A percentile compares a stretch with the other conserved stretches of the same genome.
Conservation (phyloP, 2,113 vertebrate species). For the Protomyctophum bolini region DNA sequence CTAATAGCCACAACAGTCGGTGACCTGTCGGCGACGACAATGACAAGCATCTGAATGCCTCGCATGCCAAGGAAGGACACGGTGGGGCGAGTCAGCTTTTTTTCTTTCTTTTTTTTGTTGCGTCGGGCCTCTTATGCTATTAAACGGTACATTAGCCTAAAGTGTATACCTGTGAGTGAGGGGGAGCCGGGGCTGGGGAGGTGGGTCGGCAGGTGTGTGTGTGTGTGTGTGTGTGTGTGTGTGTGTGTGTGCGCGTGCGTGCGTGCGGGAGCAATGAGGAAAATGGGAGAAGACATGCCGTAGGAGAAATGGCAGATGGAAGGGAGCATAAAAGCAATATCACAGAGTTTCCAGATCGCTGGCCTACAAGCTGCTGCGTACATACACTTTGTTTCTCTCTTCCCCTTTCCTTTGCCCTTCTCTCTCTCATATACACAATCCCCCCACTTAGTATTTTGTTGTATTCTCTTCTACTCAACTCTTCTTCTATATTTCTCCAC, state of each 20-base stretch:
- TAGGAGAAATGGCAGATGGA: slow-evolving; percentile 57
- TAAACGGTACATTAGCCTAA: slow-evolving; percentile 64
- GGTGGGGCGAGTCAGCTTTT: slow-evolving; percentile 49
- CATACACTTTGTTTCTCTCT: slow-evolving; percentile 55
- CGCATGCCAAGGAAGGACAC: slow-evolving; percentile 40
- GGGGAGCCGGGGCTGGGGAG: not conserved
- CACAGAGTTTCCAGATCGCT: slow-evolving; percentile 64
- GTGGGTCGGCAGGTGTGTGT: no score
- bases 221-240: no score
- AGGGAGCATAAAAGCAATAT: slow-evolving; percentile 64
- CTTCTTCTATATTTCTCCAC: not conserved
- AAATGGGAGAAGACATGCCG: slow-evolving; percentile 25
- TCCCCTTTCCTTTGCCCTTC: slow-evolving; percentile 22
- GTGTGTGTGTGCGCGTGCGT: no score
- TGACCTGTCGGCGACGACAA: slow-evolving; percentile 17
- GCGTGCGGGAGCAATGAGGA: slow-evolving; percentile 18
- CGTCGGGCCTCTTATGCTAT: slow-evolving; percentile 48
- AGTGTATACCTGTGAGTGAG: not conserved
- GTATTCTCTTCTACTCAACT: slow-evolving; percentile 6
- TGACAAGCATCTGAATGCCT: slow-evolving; percentile 12
- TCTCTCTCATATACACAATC: not conserved
- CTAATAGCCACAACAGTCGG: no score
- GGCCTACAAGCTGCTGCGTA: slow-evolving; percentile 59
- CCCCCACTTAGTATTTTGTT: no score
- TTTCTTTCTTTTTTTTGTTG: no score